Evolutionary conservation across 2,797 vertebrate genomes (phyloP).

Genomic region (Delichon dasypus): DNA sequence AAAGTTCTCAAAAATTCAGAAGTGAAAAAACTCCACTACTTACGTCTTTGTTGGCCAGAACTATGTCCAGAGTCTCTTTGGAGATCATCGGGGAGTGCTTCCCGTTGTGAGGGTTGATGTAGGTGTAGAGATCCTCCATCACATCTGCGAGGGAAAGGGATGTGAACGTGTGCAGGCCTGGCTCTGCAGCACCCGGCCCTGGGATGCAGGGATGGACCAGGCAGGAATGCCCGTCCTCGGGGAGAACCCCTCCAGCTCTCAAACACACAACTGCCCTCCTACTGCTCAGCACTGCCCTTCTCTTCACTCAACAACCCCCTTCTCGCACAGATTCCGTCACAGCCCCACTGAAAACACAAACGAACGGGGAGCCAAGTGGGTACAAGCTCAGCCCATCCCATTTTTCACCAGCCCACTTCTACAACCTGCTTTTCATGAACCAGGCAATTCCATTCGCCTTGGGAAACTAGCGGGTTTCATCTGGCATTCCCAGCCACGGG

Average conservation of each 20-base stretch:
- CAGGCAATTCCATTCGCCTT: not conserved
- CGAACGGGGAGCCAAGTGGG: not conserved
- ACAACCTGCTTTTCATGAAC: not conserved
- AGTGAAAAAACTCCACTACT: not conserved
- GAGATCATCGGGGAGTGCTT: constrained; percentile 94
- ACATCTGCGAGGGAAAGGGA: constrained; percentile 78
- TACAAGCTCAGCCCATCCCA: not conserved
- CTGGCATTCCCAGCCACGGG: not conserved
- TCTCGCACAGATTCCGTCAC: too few species aligned
- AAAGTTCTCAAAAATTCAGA: not conserved
- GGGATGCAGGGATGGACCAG: not conserved
- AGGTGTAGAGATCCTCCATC: constrained; percentile 95
- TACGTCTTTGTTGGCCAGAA: constrained; percentile 91
- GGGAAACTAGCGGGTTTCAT: not conserved
- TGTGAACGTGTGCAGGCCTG: not conserved
- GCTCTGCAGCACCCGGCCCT: fast-evolving
- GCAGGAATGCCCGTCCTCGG: not conserved
- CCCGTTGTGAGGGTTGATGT: constrained; percentile 88
- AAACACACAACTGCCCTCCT: not conserved
- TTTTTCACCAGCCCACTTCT: not conserved
- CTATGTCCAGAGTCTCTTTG: constrained; percentile 86
- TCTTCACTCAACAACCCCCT: too few species aligned
- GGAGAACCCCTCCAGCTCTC: not conserved
- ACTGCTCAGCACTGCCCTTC: not conserved
- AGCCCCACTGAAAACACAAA: not conserved